phyloP scores from a whole-genome alignment of 1,140 invertebrate genomes.

The Lasioglossum albipes region DNA sequence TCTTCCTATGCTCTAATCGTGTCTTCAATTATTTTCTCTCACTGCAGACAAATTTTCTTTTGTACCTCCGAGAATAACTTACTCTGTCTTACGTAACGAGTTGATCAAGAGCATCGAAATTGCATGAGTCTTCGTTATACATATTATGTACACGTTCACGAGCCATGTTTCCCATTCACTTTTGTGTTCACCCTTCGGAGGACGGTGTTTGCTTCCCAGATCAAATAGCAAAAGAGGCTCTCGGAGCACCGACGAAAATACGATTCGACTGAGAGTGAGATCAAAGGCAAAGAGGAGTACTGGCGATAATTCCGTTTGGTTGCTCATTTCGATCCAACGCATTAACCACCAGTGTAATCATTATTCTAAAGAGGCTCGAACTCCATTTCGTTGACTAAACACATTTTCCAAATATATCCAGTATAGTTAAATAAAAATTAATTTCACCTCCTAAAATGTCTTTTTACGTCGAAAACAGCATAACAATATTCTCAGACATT shows the following conservation, averaged over 20 bases:
- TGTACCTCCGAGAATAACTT: neutral
- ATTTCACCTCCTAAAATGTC: too few relatives aligned
- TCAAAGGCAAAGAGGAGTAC: conserved; percentile 28
- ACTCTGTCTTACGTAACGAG: neutral
- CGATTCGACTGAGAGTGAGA: conserved; percentile 20
- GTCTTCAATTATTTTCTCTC: too few relatives aligned
- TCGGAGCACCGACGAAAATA: conserved; percentile 31
- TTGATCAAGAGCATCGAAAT: neutral
- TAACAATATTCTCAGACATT: too few relatives aligned
- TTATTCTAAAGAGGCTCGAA: neutral
- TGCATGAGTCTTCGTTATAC: conserved; percentile 2
- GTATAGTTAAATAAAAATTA: too few relatives aligned
- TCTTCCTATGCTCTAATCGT: too few relatives aligned
- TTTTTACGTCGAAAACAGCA: too few relatives aligned
- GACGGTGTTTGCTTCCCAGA: conserved; percentile 29
- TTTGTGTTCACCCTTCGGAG: conserved; percentile 14
- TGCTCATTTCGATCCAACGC: conserved; percentile 18
- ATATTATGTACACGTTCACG: conserved; percentile 20
- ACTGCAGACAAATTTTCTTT: too few relatives aligned
- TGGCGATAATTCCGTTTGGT: conserved; percentile 29
- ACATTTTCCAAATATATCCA: too few relatives aligned
- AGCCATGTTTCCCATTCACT: conserved; percentile 21
- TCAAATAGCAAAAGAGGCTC: conserved; percentile 42
- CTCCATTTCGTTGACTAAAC: neutral
- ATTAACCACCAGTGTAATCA: neutral